A percentile compares a stretch with the other conserved stretches of the same genome.
phyloP scores from a whole-genome alignment of 2,113 vertebrate species.

The Siphamia tubifer region DNA sequence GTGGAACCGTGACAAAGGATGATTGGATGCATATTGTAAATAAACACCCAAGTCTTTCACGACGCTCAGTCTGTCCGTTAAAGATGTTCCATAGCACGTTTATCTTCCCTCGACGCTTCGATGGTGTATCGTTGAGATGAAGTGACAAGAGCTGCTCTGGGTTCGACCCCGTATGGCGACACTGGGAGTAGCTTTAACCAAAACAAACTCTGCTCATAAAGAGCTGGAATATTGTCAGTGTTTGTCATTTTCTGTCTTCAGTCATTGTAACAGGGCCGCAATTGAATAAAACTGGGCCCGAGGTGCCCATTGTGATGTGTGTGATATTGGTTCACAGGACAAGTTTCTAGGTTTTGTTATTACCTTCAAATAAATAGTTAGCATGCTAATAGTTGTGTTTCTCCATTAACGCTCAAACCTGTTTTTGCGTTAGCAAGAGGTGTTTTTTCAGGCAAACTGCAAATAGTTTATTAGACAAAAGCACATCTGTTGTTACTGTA shows the following conservation, averaged over 20 bases:
- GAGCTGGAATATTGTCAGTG: conserved; percentile 1
- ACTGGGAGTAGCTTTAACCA: conserved; percentile 27
- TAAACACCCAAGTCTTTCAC: conserved; percentile 68
- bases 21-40: conserved; percentile 77
- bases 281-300: conserved; percentile 45
- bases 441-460: too few species aligned
- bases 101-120: conserved; percentile 32
- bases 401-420: too few species aligned
- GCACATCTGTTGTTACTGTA: too few species aligned
- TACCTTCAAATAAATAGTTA: too few species aligned
- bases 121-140: conserved; percentile 37
- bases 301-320: conserved; percentile 32
- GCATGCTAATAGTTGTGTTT: too few species aligned
- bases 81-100: conserved; percentile 47
- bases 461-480: too few species aligned
- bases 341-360: too few species aligned
- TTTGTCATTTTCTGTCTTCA: conserved; percentile 29
- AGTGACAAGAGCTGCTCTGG: conserved; percentile 47
- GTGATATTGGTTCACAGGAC: too few species aligned
- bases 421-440: too few species aligned
- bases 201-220: conserved; percentile 34
- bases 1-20: conserved; percentile 71
- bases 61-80: conserved; percentile 30
- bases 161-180: conserved; percentile 44
- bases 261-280: conserved; percentile 27